Evolutionary conservation across 2,797 vertebrate species (phyloP).

Genomic region (Sebastes cheni): DNA sequence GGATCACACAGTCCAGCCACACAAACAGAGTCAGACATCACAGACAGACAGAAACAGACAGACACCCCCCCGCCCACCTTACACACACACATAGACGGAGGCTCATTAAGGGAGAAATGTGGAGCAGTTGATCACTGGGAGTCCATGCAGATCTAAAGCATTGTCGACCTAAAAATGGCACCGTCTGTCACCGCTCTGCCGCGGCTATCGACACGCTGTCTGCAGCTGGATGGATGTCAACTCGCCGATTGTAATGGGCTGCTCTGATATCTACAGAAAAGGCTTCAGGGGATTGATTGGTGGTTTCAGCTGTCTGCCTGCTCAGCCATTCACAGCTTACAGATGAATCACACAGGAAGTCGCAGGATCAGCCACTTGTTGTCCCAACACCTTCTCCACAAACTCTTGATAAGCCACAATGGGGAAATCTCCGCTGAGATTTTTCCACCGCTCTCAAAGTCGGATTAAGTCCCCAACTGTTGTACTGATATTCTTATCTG

Average conservation of each 20-base stretch:
- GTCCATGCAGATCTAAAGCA: conserved; percentile 52
- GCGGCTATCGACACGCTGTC: conserved; percentile 57
- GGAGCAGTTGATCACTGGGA: conserved; percentile 52
- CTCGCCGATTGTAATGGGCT: conserved; percentile 57
- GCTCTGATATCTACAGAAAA: conserved; percentile 47
- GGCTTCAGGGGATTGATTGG: conserved; percentile 49
- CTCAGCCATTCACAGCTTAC: conserved; percentile 33
- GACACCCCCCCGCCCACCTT: not conserved
- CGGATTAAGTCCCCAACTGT: not conserved
- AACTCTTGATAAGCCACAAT: not conserved
- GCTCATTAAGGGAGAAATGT: conserved; percentile 59
- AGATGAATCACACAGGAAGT: conserved; percentile 32
- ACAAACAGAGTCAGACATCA: conserved; percentile 5
- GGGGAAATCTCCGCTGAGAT: not conserved
- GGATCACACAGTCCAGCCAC: not conserved
- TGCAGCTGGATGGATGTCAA: conserved; percentile 49
- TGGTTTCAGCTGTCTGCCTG: conserved; percentile 32
- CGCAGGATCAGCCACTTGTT: conserved; percentile 18
- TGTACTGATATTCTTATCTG: not conserved
- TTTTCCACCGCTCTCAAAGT: not conserved
- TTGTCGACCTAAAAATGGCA: conserved; percentile 59
- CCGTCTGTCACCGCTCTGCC: conserved; percentile 35
- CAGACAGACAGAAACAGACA: not conserved
- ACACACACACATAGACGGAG: not conserved
- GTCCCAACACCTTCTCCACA: conserved; percentile 10